Conservation (phyloP, 2,797 vertebrate species). For the Diplodus puntazzo region DNA sequence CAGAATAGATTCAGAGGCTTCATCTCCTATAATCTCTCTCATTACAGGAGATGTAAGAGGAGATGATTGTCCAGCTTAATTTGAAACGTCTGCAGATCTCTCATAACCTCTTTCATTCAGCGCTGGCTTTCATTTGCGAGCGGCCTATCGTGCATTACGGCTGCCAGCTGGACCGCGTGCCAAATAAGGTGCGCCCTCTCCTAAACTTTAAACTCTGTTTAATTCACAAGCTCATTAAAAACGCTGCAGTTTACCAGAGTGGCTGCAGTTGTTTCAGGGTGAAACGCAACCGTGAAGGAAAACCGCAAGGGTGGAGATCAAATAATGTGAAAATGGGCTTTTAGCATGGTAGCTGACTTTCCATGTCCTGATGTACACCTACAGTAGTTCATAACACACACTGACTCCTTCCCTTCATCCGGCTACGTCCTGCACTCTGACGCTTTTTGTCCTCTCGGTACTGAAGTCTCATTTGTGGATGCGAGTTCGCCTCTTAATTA, state of each 20-base stretch:
- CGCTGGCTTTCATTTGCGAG: conserved; percentile 45
- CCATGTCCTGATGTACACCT: conserved; percentile 9
- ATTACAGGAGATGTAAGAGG: conserved; percentile 70
- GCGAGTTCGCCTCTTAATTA: conserved; percentile 10
- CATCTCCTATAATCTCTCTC: conserved; percentile 75
- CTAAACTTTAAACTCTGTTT: conserved; percentile 45
- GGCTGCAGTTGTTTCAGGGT: conserved; percentile 22
- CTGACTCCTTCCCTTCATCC: conserved; percentile 6
- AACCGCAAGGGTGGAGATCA: conserved; percentile 13
- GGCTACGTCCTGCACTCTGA: background rate
- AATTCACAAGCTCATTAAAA: conserved; percentile 58
- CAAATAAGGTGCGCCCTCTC: conserved; percentile 57
- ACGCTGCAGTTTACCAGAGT: conserved; percentile 14
- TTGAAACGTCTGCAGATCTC: conserved; percentile 70
- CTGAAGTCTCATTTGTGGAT: conserved; percentile 19
- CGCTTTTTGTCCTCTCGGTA: conserved; percentile 4
- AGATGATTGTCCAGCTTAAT: conserved; percentile 76
- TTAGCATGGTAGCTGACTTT: conserved; percentile 14
- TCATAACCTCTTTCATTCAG: conserved; percentile 63
- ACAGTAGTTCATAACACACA: conserved; percentile 4
- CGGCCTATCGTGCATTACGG: conserved; percentile 25
- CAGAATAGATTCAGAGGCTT: conserved; percentile 65
- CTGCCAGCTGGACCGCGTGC: conserved; percentile 55
- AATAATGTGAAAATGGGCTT: conserved; percentile 19
- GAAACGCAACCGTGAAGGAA: conserved; percentile 28